These are phyloP conservation scores for Stenchaetothrips biformis DNA, from an alignment of 2,888 invertebrate species.

Conservation along the genomic window DNA sequence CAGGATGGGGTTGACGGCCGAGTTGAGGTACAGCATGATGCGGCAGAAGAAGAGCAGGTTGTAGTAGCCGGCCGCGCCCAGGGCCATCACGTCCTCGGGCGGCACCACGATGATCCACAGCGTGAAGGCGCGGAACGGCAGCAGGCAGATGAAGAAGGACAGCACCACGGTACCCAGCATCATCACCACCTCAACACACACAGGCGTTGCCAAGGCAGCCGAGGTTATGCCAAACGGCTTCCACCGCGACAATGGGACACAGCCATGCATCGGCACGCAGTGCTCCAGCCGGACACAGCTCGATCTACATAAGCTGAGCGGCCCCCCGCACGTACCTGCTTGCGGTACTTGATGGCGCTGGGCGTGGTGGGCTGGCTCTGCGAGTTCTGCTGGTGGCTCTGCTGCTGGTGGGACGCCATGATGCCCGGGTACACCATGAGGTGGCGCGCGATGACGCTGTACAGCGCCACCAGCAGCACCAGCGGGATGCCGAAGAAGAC, in stretches of 20 bases:
- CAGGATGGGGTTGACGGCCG: conserved; percentile 84
- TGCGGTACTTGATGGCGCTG: conserved; percentile 62
- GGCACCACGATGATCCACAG: conserved; percentile 76
- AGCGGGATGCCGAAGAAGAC: conserved; percentile 83
- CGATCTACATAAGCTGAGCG: no score
- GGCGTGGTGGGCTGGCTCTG: conserved; percentile 23
- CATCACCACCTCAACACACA: conserved; percentile 56
- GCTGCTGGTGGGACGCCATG: conserved; percentile 53
- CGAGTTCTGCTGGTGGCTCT: conserved; percentile 29
- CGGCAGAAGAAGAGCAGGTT: conserved; percentile 79
- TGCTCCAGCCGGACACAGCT: no score
- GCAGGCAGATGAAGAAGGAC: conserved; percentile 83
- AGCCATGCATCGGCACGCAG: no score
- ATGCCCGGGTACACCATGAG: conserved; percentile 74
- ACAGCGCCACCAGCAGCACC: conserved; percentile 71
- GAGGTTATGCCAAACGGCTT: no score
- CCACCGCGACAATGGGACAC: no score
- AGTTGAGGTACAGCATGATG: conserved; percentile 83
- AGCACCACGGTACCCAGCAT: conserved; percentile 87
- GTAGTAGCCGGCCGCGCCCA: conserved; percentile 76
- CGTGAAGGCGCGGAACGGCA: conserved; percentile 83
- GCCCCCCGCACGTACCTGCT: conserved; percentile 55
- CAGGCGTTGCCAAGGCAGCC: no score
- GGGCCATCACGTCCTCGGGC: conserved; percentile 54
- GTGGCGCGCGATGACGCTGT: conserved; percentile 79